Conservation (phyloP, 1,140 invertebrate species). For the Liolophura sinensis region DNA sequence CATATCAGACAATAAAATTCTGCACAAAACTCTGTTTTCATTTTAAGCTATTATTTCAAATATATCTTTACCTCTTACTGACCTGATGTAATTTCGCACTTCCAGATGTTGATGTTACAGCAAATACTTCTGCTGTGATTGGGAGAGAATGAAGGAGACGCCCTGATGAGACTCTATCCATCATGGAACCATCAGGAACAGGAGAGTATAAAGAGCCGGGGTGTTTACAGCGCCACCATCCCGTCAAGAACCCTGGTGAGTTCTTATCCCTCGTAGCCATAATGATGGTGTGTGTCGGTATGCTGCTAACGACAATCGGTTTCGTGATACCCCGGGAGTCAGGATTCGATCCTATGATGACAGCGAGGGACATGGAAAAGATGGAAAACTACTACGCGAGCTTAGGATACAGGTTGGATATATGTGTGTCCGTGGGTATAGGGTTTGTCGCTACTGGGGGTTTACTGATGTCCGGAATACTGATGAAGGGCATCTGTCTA, state of each 20-base stretch:
- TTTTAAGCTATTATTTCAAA: too few species aligned
- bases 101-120: too few species aligned
- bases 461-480: neutral
- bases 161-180: too few species aligned
- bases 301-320: slow-evolving; percentile 11
- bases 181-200: too few species aligned
- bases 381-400: slow-evolving; percentile 16
- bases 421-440: slow-evolving; percentile 17
- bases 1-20: too few species aligned
- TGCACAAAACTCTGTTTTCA: too few species aligned
- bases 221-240: neutral
- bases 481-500: too few species aligned
- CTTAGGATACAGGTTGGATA: slow-evolving; percentile 11
- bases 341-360: slow-evolving; percentile 10
- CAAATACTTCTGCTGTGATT: too few species aligned
- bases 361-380: slow-evolving; percentile 21
- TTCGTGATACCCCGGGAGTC: slow-evolving; percentile 14
- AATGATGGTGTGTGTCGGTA: slow-evolving; percentile 11
- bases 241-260: slow-evolving; percentile 5
- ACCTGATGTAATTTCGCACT: too few species aligned
- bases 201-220: neutral
- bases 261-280: slow-evolving; percentile 9
- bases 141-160: too few species aligned
- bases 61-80: too few species aligned
- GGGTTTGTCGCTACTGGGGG: slow-evolving; percentile 15